Conservation (phyloP, 1,140 invertebrate genomes). For the Papilio machaon region DNA sequence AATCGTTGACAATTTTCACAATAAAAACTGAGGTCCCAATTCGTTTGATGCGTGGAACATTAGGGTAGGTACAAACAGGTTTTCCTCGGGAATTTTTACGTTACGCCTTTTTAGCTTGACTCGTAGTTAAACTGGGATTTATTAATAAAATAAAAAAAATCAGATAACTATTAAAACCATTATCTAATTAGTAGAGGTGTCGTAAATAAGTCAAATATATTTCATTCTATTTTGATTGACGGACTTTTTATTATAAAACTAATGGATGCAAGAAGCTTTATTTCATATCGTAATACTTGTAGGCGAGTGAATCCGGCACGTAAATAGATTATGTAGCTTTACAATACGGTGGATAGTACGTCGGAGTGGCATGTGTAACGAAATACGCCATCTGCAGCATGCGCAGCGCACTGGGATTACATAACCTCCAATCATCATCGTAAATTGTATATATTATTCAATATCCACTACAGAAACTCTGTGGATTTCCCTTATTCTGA, state of each 20-base stretch:
- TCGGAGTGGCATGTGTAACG: slow-evolving; percentile 31
- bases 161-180: neutral
- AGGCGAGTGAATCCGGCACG: slow-evolving; percentile 12
- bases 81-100: too few species aligned
- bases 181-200: neutral
- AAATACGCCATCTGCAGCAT: slow-evolving; percentile 55
- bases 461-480: slow-evolving; percentile 55
- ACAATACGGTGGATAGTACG: slow-evolving; percentile 17
- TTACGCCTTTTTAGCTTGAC: too few species aligned
- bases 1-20: too few species aligned
- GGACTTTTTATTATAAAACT: neutral
- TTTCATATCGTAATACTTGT: neutral
- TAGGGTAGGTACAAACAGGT: too few species aligned
- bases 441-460: slow-evolving; percentile 68
- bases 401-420: slow-evolving; percentile 70
- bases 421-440: slow-evolving; percentile 63
- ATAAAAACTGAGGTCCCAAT: too few species aligned
- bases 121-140: neutral
- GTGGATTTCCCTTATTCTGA: slow-evolving; percentile 53
- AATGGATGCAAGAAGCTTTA: neutral
- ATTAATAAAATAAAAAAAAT: neutral
- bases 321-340: slow-evolving; percentile 37
- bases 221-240: neutral
- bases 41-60: too few species aligned
- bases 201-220: neutral